Base-by-base conservation (phyloP, 2,888 invertebrate species). In the Drosophila pseudotalamancana region DNA sequence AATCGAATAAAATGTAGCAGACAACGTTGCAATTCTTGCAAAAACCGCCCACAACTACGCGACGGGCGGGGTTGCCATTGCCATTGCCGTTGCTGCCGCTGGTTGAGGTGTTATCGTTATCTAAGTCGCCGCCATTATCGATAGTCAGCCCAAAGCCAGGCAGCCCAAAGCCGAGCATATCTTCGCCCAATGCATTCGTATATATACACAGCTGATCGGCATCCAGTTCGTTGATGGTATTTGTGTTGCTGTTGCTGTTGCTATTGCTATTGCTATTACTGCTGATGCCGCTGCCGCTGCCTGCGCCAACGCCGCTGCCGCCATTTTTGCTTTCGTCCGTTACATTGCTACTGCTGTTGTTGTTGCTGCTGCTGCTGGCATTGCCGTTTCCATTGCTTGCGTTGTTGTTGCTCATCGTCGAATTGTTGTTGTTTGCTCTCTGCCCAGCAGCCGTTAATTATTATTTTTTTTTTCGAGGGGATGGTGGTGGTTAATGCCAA, bases 1-100 rank as follows among this genome's bases (percentile, higher is more conserved):
- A 95, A 88, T 94, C 93, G 92, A 95, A 95, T 82, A 95, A 93
- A 90, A 95, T 93, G 90, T 95, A 94, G 91, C 95, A 95, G 90
- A 93, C 93, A 90, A 96, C 94, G 89, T 95, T 95, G 93, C 97
- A 96, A 71, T 90, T 91, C 51, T 89, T 87, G 80, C 91, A 92
- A 81, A 89, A 89, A 72, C 90, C 91, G 42, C 88, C 89, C 42
- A 78, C 69, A 42, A 80, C 68, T 12, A 65, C 48, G 2, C 84
- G 84, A 0, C 68, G 65, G 6, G 37, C 40, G 46, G n/a, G n/a
- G 64, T 53, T 40, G 32, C 42, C 18, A 16, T 27, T 60, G 43
- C 29, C 48, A 42, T 12, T 50, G 42, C 37, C 51, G n/a, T 12
- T 49, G 19, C 11, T 65, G 56, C 42, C 55, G 40, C 49, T n/a